Evolutionary conservation across 2,113 vertebrate genomes (phyloP), one percentile per base, ranked within the genome.

Genomic region (Pelecanoides urinatrix): DNA sequence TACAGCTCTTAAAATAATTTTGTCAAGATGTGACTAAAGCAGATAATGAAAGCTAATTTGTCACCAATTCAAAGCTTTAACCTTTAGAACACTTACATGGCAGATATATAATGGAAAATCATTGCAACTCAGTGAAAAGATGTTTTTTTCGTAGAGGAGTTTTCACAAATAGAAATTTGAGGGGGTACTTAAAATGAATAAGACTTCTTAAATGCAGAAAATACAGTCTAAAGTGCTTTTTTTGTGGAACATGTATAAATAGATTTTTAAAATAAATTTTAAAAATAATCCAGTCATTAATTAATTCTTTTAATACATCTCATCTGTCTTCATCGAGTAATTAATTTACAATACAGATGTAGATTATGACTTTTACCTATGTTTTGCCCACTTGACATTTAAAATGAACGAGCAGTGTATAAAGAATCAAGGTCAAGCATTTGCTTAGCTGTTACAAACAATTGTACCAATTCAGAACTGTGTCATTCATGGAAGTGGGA

Each of bases 11-110:
- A 65, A 88, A 96, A 94, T 91, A 91, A 88, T 95, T 96, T 94
- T 92, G 62, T 96, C 78, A 94, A 79, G 44, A 84, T 83, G 49
- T 18, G 59, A 53, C 50, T 77, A 94, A 89, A 94, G 59, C 40
- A 94, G 91, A 89, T 72, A 96, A 94, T 88, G 94, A 95, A 95
- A 96, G 67, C 88, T 85, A 95, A 94, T 85, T 76, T 90, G 52
- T 72, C 52, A 73, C 67, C 40, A 92, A 49, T 86, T 65, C 18
- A 52, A 86, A 88, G 61, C 42, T 74, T 96, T 93, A 96, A 89
- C 59, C 40, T 95, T 68, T 88, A 84, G 44, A 91, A 85, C 58
- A 52, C 16, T 88, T 73, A 40, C 27, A 18, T 58, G 71, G 83
- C 45, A 94, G 71, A 84, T 44, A 65, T 9, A 95, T 65, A 6